phyloP scores from a whole-genome alignment of 2,113 vertebrate genomes.

The Prunella himalayana region DNA sequence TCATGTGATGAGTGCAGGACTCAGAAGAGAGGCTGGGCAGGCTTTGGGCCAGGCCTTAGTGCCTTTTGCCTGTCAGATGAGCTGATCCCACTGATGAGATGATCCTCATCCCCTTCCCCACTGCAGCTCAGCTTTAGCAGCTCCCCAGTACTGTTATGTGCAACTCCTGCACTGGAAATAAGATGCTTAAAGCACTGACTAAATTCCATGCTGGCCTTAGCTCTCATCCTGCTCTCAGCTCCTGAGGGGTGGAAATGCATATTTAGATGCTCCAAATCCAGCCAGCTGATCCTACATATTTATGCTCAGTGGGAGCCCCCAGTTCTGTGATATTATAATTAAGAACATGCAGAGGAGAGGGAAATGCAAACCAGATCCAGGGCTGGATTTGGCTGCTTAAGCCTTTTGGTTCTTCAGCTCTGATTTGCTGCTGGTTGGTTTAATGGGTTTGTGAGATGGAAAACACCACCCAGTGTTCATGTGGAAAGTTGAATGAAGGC shows the following conservation, averaged over 20 bases:
- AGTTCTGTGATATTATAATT: slow-evolving; percentile 1
- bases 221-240: neutral
- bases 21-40: neutral
- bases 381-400: neutral
- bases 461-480: neutral
- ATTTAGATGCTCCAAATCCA: neutral
- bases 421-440: neutral
- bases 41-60: neutral
- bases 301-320: neutral
- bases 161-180: neutral
- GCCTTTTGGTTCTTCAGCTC: neutral
- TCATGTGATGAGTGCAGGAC: neutral
- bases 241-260: neutral
- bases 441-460: neutral
- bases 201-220: neutral
- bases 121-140: neutral
- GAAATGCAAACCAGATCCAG: neutral
- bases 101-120: neutral
- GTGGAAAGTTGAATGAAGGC: neutral
- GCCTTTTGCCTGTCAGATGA: accelerated
- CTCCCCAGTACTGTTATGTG: neutral
- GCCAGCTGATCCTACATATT: neutral
- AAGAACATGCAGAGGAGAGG: slow-evolving; percentile 8
- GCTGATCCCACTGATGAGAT: accelerated
- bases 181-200: neutral